phyloP scores from a whole-genome alignment of 2,888 invertebrate genomes.

The Drosophila parthenogenetica region DNA sequence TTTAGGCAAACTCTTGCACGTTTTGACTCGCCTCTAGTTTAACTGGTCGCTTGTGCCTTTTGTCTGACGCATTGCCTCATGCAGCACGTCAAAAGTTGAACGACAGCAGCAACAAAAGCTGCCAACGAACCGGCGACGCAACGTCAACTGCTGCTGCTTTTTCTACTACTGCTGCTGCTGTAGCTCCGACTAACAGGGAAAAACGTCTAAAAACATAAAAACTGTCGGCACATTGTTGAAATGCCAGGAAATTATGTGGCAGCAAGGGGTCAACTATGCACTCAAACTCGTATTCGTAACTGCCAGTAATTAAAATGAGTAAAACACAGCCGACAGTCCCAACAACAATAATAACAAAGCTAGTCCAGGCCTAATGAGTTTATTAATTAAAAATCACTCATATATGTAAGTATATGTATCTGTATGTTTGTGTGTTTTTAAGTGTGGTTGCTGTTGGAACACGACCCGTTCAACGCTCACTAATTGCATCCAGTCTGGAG shows the following conservation, averaged over 20 bases:
- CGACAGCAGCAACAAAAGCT: conserved; percentile 74
- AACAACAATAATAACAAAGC: conserved; percentile 25
- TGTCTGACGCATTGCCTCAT: conserved; percentile 60
- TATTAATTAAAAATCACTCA: conserved; percentile 77
- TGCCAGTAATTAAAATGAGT: conserved; percentile 79
- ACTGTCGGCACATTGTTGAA: conserved; percentile 73
- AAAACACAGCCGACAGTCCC: conserved; percentile 39
- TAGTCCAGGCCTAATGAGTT: conserved; percentile 72
- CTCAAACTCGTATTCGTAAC: conserved; percentile 40
- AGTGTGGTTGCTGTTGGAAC: conserved; percentile 31
- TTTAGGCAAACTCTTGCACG: conserved; percentile 71
- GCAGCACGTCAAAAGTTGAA: conserved; percentile 79
- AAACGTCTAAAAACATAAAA: conserved; percentile 69
- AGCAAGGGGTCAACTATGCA: conserved; percentile 50
- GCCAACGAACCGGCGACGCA: conserved; percentile 61
- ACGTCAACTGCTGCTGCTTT: conserved; percentile 44
- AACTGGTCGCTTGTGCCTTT: conserved; percentile 54
- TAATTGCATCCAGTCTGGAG: conserved; percentile 44
- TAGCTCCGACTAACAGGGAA: conserved; percentile 41
- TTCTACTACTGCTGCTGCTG: conserved; percentile 6
- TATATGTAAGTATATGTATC: conserved; percentile 20
- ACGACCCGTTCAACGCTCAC: conserved; percentile 38
- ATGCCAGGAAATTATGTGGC: conserved; percentile 76
- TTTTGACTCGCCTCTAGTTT: conserved; percentile 43
- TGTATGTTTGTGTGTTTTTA: conserved; percentile 4